phyloP scores from a whole-genome alignment of 2,113 vertebrate genomes.

The Microtus ochrogaster region DNA sequence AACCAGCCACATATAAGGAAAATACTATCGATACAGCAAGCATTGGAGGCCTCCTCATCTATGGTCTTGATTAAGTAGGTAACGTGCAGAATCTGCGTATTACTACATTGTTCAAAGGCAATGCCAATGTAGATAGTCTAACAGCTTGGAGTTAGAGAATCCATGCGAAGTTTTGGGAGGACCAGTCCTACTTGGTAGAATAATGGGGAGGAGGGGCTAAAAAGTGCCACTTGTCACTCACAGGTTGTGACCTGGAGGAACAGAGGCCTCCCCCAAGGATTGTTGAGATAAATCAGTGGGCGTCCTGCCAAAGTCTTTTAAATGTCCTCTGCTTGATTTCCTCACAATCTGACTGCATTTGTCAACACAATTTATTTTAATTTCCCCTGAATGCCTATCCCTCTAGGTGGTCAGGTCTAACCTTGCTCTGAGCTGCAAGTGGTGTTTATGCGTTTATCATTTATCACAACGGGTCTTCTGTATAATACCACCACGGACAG shows the following conservation, averaged over 20 bases:
- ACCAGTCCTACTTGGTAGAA: neutral
- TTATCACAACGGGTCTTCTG: constrained; percentile 46
- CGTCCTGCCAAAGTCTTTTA: constrained; percentile 53
- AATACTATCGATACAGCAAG: neutral
- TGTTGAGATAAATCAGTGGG: constrained; percentile 49
- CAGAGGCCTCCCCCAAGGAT: constrained; percentile 17
- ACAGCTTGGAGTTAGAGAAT: neutral
- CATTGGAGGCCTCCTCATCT: neutral
- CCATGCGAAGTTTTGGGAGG: neutral
- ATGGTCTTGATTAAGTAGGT: neutral
- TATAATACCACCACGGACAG: constrained; percentile 35
- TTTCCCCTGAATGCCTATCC: constrained; percentile 56
- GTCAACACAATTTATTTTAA: constrained; percentile 69
- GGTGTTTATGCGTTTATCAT: constrained; percentile 42
- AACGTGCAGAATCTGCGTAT: neutral
- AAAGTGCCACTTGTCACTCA: neutral
- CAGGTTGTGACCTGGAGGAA: constrained; percentile 30
- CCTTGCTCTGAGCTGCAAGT: constrained; percentile 12
- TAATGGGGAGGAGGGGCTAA: neutral
- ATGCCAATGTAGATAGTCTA: neutral
- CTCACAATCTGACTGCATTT: constrained; percentile 65
- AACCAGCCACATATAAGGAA: constrained; percentile 19
- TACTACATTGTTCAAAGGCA: neutral
- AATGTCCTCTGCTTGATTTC: constrained; percentile 45
- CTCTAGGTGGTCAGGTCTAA: constrained; percentile 42